A percentile compares a stretch with the other conserved stretches of the same genome.
These are phyloP conservation scores for Mus spicilegus DNA, from an alignment of 2,113 vertebrate genomes.

Conservation along the genomic window DNA sequence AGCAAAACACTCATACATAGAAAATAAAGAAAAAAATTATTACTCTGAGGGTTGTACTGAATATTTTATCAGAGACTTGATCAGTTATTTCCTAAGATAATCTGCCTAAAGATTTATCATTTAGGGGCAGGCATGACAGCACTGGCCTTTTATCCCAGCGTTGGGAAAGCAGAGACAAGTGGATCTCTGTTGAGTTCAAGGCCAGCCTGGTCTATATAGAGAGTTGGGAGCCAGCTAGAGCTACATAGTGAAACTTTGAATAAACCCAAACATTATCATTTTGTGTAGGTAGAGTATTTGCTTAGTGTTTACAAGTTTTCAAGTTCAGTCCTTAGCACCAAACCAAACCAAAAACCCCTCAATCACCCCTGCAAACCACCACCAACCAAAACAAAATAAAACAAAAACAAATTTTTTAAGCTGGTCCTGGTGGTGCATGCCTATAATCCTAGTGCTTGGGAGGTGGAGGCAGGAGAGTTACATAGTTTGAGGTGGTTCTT, in stretches of 20 bases:
- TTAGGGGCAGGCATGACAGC: not conserved
- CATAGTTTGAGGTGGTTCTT: not conserved
- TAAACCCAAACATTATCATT: not conserved
- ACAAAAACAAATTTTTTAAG: not conserved
- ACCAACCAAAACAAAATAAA: too few species aligned
- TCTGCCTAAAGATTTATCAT: not conserved
- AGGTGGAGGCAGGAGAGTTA: not conserved
- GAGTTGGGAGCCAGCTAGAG: not conserved
- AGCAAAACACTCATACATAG: not conserved
- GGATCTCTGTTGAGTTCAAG: not conserved
- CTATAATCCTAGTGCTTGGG: not conserved
- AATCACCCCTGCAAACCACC: not conserved
- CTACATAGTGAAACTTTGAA: not conserved
- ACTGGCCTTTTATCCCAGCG: not conserved
- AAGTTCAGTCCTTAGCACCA: not conserved
- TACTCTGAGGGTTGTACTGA: not conserved
- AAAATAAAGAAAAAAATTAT: not conserved
- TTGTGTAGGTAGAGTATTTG: not conserved
- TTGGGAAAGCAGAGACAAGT: not conserved
- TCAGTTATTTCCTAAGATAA: not conserved
- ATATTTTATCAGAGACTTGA: not conserved
- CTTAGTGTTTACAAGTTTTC: not conserved
- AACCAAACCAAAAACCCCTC: not conserved
- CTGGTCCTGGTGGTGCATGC: not conserved
- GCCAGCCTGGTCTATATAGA: not conserved